phyloP scores from a whole-genome alignment of 2,888 invertebrate genomes.

The Julus scandinavius region DNA sequence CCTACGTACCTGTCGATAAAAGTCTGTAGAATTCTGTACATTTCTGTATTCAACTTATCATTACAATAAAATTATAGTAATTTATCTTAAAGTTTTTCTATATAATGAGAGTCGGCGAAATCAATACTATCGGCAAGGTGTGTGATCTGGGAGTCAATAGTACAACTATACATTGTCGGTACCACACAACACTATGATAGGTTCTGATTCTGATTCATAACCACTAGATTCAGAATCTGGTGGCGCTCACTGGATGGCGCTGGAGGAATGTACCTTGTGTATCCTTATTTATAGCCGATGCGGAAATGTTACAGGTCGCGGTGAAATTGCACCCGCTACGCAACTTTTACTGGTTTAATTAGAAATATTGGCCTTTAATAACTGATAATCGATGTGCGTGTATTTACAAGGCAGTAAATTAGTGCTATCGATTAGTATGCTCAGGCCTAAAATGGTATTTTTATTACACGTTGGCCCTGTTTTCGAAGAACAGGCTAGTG shows the following conservation, averaged over 20 bases:
- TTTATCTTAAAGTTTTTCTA: too few relatives aligned
- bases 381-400: constrained; percentile 40
- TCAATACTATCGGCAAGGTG: too few relatives aligned
- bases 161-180: too few relatives aligned
- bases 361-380: constrained; percentile 45
- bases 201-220: too few relatives aligned
- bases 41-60: too few relatives aligned
- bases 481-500: not conserved
- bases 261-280: not conserved
- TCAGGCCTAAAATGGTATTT: constrained; percentile 27
- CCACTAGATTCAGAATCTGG: too few relatives aligned
- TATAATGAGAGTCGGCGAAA: too few relatives aligned
- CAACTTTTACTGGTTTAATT: constrained; percentile 43
- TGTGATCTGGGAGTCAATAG: too few relatives aligned
- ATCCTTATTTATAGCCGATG: not conserved
- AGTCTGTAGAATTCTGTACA: too few relatives aligned
- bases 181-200: too few relatives aligned
- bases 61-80: too few relatives aligned
- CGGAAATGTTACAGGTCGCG: constrained; percentile 28
- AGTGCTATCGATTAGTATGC: constrained; percentile 3
- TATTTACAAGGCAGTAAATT: constrained; percentile 16
- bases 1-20: too few relatives aligned
- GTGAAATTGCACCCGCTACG: constrained; percentile 24
- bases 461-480: constrained; percentile 38
- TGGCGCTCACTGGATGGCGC: not conserved